Evolutionary conservation across 2,113 vertebrate species (phyloP).

Genomic region (Dinomys branickii): DNA sequence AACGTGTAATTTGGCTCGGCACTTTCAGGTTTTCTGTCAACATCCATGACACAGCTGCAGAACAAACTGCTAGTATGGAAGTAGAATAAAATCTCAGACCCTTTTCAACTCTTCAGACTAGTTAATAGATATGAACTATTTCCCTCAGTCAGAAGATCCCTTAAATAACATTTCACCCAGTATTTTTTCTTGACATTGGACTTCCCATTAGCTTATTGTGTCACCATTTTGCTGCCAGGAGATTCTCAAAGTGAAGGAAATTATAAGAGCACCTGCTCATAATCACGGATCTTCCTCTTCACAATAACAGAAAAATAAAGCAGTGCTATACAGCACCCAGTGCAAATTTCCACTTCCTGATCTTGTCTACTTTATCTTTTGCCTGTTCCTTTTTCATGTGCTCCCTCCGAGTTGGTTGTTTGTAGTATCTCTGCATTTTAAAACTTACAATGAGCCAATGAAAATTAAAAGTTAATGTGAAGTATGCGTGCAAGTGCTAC

Average conservation of each 20-base stretch:
- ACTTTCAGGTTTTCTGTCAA: background rate
- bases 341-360: background rate
- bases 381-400: background rate
- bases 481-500: background rate
- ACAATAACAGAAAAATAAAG: background rate
- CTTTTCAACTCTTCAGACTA: background rate
- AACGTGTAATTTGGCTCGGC: background rate
- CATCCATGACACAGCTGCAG: fast-evolving
- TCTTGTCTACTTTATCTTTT: background rate
- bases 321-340: fast-evolving
- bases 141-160: background rate
- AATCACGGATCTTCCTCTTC: background rate
- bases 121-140: background rate
- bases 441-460: background rate
- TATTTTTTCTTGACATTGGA: background rate
- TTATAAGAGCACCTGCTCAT: background rate
- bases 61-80: background rate
- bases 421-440: background rate
- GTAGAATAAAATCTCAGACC: background rate
- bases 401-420: background rate
- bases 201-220: background rate
- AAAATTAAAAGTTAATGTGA: background rate
- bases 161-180: background rate
- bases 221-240: background rate
- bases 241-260: background rate